phyloP scores from a whole-genome alignment of 2,797 vertebrate species.

The Microhierax caerulescens region DNA sequence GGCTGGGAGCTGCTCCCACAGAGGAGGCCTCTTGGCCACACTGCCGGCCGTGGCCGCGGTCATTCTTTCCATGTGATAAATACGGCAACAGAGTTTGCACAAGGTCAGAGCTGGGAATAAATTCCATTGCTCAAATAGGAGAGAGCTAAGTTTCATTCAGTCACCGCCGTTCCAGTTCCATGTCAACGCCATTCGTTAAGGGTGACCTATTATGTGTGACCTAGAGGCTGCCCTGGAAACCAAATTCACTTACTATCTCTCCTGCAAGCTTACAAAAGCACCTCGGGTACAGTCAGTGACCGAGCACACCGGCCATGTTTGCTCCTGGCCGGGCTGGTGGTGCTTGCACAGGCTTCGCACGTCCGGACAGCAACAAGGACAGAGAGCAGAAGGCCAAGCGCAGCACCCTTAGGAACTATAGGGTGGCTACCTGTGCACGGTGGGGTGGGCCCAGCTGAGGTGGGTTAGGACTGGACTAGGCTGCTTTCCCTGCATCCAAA shows the following conservation, averaged over 20 bases:
- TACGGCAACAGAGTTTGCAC: conserved; percentile 49
- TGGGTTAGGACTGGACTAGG: rapidly evolving
- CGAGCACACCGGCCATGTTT: rapidly evolving
- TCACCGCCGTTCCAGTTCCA: background rate
- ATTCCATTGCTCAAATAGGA: conserved; percentile 61
- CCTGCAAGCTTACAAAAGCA: background rate
- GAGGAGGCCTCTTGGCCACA: background rate
- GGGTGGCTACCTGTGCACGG: background rate
- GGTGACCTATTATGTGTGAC: conserved; percentile 31
- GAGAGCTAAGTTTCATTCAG: conserved; percentile 50
- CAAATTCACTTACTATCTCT: background rate
- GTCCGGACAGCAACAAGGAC: rapidly evolving
- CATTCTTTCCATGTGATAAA: conserved; percentile 63
- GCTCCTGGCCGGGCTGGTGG: rapidly evolving
- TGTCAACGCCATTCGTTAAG: conserved; percentile 20
- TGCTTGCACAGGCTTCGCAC: background rate
- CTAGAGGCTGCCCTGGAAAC: conserved; percentile 4
- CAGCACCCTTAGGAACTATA: rapidly evolving
- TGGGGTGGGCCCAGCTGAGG: background rate
- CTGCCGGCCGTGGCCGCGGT: background rate
- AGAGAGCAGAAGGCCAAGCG: background rate
- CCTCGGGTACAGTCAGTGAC: background rate
- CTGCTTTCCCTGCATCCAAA: background rate
- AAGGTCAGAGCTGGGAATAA: conserved; percentile 52
- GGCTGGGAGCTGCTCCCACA: background rate